Evolutionary conservation across 2,888 invertebrate species (phyloP).

Genomic region (Theodoxus fluviatilis): DNA sequence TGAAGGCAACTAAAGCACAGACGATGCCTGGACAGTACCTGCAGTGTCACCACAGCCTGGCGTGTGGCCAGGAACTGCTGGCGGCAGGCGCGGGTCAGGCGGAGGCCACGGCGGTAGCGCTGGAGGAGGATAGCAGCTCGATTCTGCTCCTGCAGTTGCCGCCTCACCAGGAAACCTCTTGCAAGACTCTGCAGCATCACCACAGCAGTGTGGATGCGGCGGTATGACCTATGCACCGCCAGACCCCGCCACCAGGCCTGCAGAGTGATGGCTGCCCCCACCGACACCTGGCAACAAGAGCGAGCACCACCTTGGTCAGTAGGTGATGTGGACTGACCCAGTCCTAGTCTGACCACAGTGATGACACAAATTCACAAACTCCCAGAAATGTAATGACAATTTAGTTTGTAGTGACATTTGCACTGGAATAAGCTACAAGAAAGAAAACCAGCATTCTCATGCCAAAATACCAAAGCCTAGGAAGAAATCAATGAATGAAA

Average conservation of each 20-base stretch:
- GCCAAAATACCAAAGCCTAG: too few relatives aligned
- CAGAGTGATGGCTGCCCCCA: conserved; percentile 25
- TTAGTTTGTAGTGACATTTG: too few relatives aligned
- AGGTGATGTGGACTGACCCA: too few relatives aligned
- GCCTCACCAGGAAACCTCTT: conserved; percentile 30
- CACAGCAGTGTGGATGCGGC: conserved; percentile 24
- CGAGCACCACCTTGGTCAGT: too few relatives aligned
- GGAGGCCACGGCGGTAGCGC: conserved; percentile 26
- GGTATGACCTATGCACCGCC: conserved; percentile 1
- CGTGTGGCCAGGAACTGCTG: neutral
- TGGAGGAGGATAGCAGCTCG: conserved; percentile 37
- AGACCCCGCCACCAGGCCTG: conserved; percentile 33
- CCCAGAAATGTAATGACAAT: too few relatives aligned
- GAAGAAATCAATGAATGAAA: too few relatives aligned
- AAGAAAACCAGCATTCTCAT: too few relatives aligned
- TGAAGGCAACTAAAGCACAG: too few relatives aligned
- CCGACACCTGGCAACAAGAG: conserved; percentile 4
- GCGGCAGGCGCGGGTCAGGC: too few relatives aligned
- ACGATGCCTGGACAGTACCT: conserved; percentile 26
- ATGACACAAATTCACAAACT: too few relatives aligned
- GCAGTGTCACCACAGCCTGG: conserved; percentile 30
- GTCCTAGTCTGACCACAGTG: too few relatives aligned
- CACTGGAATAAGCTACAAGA: too few relatives aligned
- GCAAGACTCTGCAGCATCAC: conserved; percentile 34
- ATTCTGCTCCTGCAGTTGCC: conserved; percentile 24